phyloP scores from a whole-genome alignment of 2,888 invertebrate genomes.

The Operophtera brumata region DNA sequence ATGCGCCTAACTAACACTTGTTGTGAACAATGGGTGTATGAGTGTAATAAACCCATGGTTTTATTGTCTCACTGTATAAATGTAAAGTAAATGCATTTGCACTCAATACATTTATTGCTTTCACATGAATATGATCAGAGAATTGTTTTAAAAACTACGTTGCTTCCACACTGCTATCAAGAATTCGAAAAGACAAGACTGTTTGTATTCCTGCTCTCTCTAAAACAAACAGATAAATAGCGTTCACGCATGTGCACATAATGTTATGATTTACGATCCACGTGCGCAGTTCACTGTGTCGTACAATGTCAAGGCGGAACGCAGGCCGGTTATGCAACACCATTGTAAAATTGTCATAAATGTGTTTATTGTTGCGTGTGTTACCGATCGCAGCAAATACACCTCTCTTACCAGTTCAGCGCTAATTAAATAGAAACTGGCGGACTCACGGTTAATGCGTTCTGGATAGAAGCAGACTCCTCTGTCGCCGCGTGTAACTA shows the following conservation, averaged over 20 bases:
- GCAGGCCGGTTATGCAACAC: slow-evolving; percentile 63
- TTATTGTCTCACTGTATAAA: neutral
- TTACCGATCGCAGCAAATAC: slow-evolving; percentile 38
- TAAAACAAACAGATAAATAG: slow-evolving; percentile 31
- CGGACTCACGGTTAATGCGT: slow-evolving; percentile 22
- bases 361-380: slow-evolving; percentile 54
- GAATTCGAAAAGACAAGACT: neutral
- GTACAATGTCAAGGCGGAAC: slow-evolving; percentile 75
- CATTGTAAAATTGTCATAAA: slow-evolving; percentile 73
- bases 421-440: slow-evolving; percentile 17
- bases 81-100: neutral
- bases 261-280: slow-evolving; percentile 69
- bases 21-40: neutral
- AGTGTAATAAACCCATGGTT: slow-evolving; percentile 7
- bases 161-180: neutral
- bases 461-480: slow-evolving; percentile 22
- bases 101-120: too few species aligned
- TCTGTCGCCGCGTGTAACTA: slow-evolving; percentile 18
- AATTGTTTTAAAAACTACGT: slow-evolving; percentile 1
- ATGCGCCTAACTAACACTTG: slow-evolving; percentile 9
- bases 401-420: slow-evolving; percentile 26
- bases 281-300: slow-evolving; percentile 69
- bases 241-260: slow-evolving; percentile 41
- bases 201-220: slow-evolving; percentile 6
- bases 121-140: neutral